Conservation (phyloP, 2,888 invertebrate species). For the Eristalis arbustorum region DNA sequence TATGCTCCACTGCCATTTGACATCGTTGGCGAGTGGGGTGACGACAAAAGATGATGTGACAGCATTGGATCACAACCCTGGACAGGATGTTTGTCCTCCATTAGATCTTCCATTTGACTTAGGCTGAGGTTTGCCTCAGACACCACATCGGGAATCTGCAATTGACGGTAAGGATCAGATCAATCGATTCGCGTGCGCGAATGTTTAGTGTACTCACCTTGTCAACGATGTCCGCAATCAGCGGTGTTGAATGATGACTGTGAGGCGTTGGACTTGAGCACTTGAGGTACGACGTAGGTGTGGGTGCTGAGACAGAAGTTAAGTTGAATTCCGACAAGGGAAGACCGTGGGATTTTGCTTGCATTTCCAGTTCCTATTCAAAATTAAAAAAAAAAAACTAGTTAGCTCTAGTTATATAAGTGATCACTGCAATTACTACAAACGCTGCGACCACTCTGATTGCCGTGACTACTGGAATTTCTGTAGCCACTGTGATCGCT, state of each 20-base stretch:
- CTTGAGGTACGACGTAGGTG: constrained; percentile 80
- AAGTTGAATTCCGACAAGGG: constrained; percentile 84
- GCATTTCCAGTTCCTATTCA: constrained; percentile 87
- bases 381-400: constrained; percentile 52
- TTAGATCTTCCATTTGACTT: constrained; percentile 85
- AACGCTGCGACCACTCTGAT: too few species aligned
- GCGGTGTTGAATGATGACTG: constrained; percentile 74
- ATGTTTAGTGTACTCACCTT: constrained; percentile 75
- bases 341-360: constrained; percentile 88
- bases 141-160: constrained; percentile 83
- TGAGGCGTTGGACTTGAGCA: constrained; percentile 75
- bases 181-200: neutral
- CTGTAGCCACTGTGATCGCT: too few species aligned
- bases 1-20: constrained; percentile 68
- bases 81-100: constrained; percentile 84
- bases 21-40: constrained; percentile 80
- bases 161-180: neutral
- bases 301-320: constrained; percentile 79
- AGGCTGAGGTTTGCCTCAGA: constrained; percentile 82
- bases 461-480: too few species aligned
- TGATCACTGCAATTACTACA: too few species aligned
- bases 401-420: neutral
- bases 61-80: constrained; percentile 85
- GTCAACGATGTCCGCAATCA: constrained; percentile 79
- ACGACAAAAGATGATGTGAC: constrained; percentile 78